Percentiles rank a stretch among this genome's conserved stretches.
Conservation (phyloP, 2,113 vertebrate species). For the Catharus fuscescens region DNA sequence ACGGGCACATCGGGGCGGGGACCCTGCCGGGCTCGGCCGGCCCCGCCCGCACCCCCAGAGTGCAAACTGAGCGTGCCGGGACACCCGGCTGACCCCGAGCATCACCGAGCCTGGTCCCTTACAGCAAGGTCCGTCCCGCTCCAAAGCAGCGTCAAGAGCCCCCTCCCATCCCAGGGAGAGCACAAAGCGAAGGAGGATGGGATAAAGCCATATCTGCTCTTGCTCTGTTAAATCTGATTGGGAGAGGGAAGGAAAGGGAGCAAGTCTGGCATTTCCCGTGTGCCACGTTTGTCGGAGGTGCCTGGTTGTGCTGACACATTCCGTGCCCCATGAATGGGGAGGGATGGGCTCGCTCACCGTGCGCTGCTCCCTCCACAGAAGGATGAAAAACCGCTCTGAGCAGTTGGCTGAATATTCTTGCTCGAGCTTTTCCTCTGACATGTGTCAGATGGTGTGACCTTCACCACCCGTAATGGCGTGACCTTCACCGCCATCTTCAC, state of each 20-base stretch:
- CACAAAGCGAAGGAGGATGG: neutral
- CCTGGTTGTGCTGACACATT: accelerated
- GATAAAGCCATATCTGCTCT: neutral
- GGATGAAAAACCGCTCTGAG: neutral
- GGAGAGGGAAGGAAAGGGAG: neutral
- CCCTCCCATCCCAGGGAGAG: neutral
- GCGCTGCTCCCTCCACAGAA: neutral
- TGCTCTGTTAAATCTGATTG: accelerated
- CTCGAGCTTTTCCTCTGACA: slow-evolving; percentile 9
- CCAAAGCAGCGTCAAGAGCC: neutral
- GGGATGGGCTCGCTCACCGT: accelerated
- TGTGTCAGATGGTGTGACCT: slow-evolving; percentile 46
- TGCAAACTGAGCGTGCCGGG: accelerated
- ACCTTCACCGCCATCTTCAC: neutral
- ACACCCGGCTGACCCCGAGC: neutral
- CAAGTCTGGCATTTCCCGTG: accelerated
- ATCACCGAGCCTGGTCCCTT: neutral
- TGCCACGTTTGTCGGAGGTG: neutral
- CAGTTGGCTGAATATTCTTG: neutral
- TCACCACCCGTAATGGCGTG: neutral
- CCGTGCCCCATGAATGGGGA: neutral
- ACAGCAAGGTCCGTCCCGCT: neutral
- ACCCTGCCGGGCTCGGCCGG: neutral
- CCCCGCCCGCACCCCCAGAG: neutral
- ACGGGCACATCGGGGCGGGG: neutral